Conservation (phyloP, 1,140 invertebrate species). For the Battus philenor region DNA sequence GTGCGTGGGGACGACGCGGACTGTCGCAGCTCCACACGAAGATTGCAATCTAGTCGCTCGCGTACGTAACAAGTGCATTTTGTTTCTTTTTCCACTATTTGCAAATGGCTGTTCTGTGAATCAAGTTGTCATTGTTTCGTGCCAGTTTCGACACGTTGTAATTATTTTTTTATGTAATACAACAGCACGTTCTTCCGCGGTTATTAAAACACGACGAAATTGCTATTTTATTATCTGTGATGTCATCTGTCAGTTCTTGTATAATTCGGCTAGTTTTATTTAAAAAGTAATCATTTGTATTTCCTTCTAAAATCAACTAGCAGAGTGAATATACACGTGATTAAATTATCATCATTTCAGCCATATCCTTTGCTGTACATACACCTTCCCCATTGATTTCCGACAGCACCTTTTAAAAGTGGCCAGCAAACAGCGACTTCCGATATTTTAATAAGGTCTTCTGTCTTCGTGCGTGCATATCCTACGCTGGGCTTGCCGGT, state of each 20-base stretch:
- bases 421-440: too few relatives aligned
- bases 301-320: too few relatives aligned
- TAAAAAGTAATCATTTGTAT: too few relatives aligned
- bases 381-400: not conserved
- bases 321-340: too few relatives aligned
- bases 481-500: too few relatives aligned
- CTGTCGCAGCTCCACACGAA: slow-evolving; percentile 17
- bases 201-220: slow-evolving; percentile 5
- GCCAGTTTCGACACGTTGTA: slow-evolving; percentile 3
- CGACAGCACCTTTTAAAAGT: too few relatives aligned
- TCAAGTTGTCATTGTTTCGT: slow-evolving; percentile 11
- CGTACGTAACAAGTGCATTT: slow-evolving; percentile 11
- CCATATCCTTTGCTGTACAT: too few relatives aligned
- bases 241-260: too few relatives aligned
- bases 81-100: not conserved
- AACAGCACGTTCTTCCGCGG: not conserved
- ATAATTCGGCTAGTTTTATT: too few relatives aligned
- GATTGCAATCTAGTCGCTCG: slow-evolving; percentile 16
- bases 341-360: too few relatives aligned
- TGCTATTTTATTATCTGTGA: slow-evolving; percentile 2
- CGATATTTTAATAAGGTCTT: too few relatives aligned
- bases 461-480: too few relatives aligned
- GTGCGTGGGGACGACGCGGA: slow-evolving; percentile 37
- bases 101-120: slow-evolving; percentile 6
- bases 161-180: slow-evolving; percentile 4